Base-by-base conservation (phyloP, 1,140 invertebrate species). In the Drosophila repletoides region DNA sequence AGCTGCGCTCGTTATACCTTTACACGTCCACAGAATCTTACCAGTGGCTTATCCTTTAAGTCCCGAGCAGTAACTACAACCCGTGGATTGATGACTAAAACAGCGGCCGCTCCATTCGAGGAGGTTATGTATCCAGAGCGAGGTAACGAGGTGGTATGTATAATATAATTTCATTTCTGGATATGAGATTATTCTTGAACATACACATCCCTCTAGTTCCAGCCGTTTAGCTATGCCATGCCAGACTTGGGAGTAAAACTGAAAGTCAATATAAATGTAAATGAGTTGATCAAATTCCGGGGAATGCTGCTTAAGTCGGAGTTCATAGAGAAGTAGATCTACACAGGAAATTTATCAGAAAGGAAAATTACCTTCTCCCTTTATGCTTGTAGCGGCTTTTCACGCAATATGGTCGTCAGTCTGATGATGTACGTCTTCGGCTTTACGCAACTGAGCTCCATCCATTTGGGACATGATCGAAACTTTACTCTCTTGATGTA, bases 261-360 rank as follows among this genome's bases (percentile, higher is more conserved):
- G 21, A 63, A 71, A 9, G 56, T 89, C 12, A 89, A 76, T 41
- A 88, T 87, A 2, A 89, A 90, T 69, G 68, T 89, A 0, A 79
- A 89, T 21, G 89, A 90, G 19, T 38, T 90, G 0, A 86, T 87
- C 33, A 90, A 79, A 46, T 89, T 90, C 33, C 56, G 89, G 9
- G 77, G 81, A 7, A 90, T 90, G 89, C 53, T 90, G 19, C 64
- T 90, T 0, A 90, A 90, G 53, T 90, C 88, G 0, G 89, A 90
- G 31, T 89, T 90, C 10, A 89, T 79, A 68, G 88, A 90, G 28
- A 90, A 90, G 89, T 90, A 86, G 0, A 10, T 15, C 1, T 2
- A 1, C 0, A 0, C 7, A 22, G 1, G 0, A 1, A 5, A n/a
- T 2, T 5, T 2, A 22, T 2, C 3, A 24, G n/a, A 12, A 41